Evolutionary conservation across 2,797 vertebrate genomes (phyloP), one percentile per base, ranked within the genome.

Genomic region (Sparus aurata): DNA sequence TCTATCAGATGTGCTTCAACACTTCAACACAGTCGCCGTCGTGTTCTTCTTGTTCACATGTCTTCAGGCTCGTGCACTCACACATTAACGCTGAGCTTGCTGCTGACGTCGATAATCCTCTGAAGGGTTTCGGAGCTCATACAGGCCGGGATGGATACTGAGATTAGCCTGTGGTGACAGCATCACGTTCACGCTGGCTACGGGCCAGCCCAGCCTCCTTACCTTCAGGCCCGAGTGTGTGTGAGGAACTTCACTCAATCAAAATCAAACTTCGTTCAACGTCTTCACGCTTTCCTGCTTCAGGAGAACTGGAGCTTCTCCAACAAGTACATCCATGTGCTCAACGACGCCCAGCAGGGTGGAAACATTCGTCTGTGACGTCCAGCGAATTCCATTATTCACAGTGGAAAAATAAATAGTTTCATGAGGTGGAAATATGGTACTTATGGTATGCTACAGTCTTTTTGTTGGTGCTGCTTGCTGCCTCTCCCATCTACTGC

Each of bases 81-180:
- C 34, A 20, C 46, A 20, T 45, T 52, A 73, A 17, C 15, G 34
- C 64, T 65, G 63, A 84, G 27, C 23, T 8, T 13, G 59, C 68
- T 43, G 55, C 53, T 55, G 50, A 75, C 6, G 5, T 60, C 6
- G 4, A 59, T 62, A 47, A 30, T 23, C 38, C 50, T 62, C 27
- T 0, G 18, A 55, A 27, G 62, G 49, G 38, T 47, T 34, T 72
- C 18, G 12, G 27, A 6, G 53, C 65, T 43, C 38, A 11, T 25
- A 16, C 45, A 64, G 38, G 54, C 23, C 3, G 12, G 43, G 67
- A 71, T 62, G n/a, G 59, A 71, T 34, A 60, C 7, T 59, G 57
- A 73, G 65, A 71, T 9, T 55, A 57, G 53, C 45, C 38, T 2
- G 54, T 62, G 61, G 60, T 54, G 80, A 80, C 80, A 30, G 61